Evolutionary conservation across 2,888 invertebrate species (phyloP).

Genomic region (Pammene aurita): DNA sequence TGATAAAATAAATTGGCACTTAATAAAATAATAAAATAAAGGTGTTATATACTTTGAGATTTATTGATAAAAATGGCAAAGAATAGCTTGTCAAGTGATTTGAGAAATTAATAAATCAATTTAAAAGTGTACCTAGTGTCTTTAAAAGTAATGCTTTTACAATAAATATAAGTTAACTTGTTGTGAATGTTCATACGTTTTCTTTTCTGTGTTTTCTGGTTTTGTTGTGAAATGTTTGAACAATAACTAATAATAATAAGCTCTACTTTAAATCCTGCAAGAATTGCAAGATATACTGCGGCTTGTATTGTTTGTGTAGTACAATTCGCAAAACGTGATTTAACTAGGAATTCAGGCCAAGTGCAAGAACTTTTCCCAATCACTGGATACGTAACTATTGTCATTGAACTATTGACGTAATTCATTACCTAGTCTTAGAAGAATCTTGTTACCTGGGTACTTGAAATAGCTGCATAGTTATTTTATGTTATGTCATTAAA

Average conservation of each 20-base stretch:
- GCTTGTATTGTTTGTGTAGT: neutral
- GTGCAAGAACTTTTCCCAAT: slow-evolving; percentile 27
- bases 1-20: neutral
- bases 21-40: neutral
- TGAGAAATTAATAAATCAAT: neutral
- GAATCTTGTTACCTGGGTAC: neutral
- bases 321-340: neutral
- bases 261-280: neutral
- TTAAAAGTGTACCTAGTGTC: neutral
- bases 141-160: too few species aligned
- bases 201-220: neutral
- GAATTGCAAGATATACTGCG: too few species aligned
- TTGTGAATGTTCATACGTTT: neutral
- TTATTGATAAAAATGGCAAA: neutral
- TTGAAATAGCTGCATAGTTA: slow-evolving; percentile 2
- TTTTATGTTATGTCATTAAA: too few species aligned
- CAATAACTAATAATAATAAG: neutral
- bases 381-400: slow-evolving; percentile 12
- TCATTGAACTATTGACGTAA: slow-evolving; percentile 22
- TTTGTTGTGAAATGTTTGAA: too few species aligned
- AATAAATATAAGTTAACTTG: neutral
- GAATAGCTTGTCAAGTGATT: neutral
- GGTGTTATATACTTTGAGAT: neutral
- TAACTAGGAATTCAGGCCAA: slow-evolving; percentile 17
- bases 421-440: slow-evolving; percentile 1